Percentiles rank a stretch among this genome's conserved stretches.
Evolutionary conservation across 2,797 vertebrate genomes (phyloP).

Genomic region (Enteromius anoplus): DNA sequence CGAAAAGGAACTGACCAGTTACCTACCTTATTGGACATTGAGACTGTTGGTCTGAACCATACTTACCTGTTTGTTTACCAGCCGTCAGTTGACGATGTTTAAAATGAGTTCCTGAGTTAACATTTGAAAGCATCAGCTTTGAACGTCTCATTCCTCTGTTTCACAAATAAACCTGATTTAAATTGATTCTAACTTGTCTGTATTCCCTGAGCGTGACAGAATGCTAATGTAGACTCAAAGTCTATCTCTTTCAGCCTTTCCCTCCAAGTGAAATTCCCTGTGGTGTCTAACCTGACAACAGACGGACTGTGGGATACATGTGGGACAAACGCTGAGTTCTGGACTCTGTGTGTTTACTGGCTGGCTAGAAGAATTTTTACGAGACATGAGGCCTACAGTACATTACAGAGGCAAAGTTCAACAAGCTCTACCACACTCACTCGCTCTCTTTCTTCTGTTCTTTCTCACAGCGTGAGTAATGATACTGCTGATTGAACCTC

Average conservation of each 20-base stretch:
- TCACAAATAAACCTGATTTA: no score
- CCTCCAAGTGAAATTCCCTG: background rate
- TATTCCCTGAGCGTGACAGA: no score
- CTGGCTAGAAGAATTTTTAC: slow-evolving; percentile 69
- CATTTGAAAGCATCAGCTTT: no score
- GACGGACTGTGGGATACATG: slow-evolving; percentile 19
- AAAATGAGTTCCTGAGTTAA: no score
- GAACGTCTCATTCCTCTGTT: no score
- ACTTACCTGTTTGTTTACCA: no score
- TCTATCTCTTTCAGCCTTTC: background rate
- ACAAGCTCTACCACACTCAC: slow-evolving; percentile 62
- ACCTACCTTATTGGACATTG: no score
- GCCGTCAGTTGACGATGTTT: no score
- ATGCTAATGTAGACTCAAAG: no score
- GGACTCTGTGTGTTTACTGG: slow-evolving; percentile 66
- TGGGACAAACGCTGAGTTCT: slow-evolving; percentile 55
- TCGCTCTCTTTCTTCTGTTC: slow-evolving; percentile 21
- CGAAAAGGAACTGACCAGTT: no score
- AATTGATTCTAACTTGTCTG: no score
- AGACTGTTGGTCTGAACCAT: no score
- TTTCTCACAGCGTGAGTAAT: slow-evolving; percentile 42
- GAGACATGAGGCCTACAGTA: slow-evolving; percentile 64
- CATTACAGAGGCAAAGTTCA: slow-evolving; percentile 72
- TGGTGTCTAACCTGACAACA: background rate
- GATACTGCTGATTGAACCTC: slow-evolving; percentile 50